A percentile compares a stretch with the other conserved stretches of the same genome.
phyloP scores from a whole-genome alignment of 1,140 invertebrate species.

The Coelopa frigida region DNA sequence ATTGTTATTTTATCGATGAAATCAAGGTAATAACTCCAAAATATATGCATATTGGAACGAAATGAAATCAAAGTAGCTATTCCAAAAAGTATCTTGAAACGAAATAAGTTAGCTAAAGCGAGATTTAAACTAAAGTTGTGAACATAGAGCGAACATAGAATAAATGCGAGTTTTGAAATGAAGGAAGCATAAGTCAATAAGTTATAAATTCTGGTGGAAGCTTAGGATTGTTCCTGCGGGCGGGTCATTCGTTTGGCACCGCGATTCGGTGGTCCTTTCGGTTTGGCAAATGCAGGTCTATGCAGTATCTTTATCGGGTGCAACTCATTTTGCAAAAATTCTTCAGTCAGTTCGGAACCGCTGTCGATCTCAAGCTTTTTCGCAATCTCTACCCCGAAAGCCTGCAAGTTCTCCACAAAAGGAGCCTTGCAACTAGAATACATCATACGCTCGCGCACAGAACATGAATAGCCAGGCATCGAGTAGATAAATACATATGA shows the following conservation, averaged over 20 bases:
- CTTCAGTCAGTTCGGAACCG: slow-evolving; percentile 80
- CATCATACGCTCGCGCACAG: slow-evolving; percentile 94
- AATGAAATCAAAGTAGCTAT: too few species aligned
- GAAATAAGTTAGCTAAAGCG: background rate
- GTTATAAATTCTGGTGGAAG: background rate
- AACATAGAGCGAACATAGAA: background rate
- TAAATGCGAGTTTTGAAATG: background rate
- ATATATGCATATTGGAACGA: background rate
- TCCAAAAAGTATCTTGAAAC: background rate
- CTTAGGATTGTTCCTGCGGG: slow-evolving; percentile 20
- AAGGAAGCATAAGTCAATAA: background rate
- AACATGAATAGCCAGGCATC: slow-evolving; percentile 90
- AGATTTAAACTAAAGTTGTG: background rate
- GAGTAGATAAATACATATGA: slow-evolving; percentile 94
- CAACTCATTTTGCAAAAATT: slow-evolving; percentile 85
- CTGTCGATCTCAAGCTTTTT: slow-evolving; percentile 94
- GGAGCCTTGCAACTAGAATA: slow-evolving; percentile 95
- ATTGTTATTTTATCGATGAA: background rate
- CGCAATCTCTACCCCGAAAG: slow-evolving; percentile 61
- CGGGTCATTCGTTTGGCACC: slow-evolving; percentile 81
- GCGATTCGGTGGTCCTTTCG: slow-evolving; percentile 85
- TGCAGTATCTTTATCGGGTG: slow-evolving; percentile 89
- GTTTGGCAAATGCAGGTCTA: slow-evolving; percentile 87
- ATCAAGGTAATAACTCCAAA: background rate
- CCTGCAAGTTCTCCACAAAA: slow-evolving; percentile 71